phyloP scores from a whole-genome alignment of 2,113 vertebrate genomes.

The Laticauda colubrina region DNA sequence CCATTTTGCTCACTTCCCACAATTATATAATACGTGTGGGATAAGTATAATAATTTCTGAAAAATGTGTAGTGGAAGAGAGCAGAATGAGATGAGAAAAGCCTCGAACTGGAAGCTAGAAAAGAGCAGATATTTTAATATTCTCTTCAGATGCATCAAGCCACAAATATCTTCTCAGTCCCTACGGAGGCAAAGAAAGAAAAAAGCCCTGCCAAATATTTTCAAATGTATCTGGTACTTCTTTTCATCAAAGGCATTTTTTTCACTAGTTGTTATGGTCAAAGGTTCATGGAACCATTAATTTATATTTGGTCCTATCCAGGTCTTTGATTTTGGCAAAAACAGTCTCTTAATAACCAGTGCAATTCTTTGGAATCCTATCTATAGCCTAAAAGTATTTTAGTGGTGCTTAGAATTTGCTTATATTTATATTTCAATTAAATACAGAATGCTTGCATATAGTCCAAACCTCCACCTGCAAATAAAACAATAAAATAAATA shows the following conservation, averaged over 20 bases:
- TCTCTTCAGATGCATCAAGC: not conserved
- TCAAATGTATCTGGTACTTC: not conserved
- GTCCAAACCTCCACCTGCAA: not conserved
- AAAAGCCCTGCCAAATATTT: not conserved
- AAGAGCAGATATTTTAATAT: too few relatives aligned
- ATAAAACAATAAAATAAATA: not conserved
- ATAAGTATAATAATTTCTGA: not conserved
- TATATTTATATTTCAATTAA: not conserved
- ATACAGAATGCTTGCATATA: not conserved
- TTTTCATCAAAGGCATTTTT: not conserved
- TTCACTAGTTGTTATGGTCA: not conserved
- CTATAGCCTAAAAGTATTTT: not conserved
- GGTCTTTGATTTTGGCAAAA: not conserved
- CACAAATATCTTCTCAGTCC: not conserved
- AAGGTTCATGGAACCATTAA: not conserved
- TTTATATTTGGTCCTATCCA: not conserved
- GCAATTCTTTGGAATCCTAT: not conserved
- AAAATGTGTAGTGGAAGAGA: not conserved
- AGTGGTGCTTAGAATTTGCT: not conserved
- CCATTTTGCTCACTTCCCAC: not conserved
- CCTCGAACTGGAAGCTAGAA: not conserved
- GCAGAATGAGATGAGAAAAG: not conserved
- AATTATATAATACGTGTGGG: not conserved
- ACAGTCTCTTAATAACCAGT: not conserved
- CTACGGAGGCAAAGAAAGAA: not conserved